Evolutionary conservation across 2,888 invertebrate genomes (phyloP).

Genomic region (Mallateleia sp.): DNA sequence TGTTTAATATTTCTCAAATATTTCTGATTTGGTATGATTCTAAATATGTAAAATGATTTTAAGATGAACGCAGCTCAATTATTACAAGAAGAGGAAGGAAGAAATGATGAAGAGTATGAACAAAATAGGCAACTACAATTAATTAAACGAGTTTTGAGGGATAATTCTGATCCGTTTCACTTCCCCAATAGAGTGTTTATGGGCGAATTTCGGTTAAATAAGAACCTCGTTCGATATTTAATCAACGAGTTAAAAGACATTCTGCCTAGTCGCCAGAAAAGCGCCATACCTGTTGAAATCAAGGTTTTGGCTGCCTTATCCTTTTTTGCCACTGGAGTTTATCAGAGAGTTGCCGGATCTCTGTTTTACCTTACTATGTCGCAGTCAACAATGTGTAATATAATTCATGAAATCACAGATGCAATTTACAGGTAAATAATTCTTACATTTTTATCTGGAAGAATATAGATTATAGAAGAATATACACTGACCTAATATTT

Average conservation of each 20-base stretch:
- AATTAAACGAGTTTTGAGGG: neutral
- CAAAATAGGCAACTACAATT: neutral
- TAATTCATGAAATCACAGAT: constrained; percentile 24
- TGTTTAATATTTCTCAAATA: too few species aligned
- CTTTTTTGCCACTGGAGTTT: constrained; percentile 21
- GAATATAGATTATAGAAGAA: too few species aligned
- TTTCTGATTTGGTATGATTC: too few species aligned
- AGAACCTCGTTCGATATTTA: constrained; percentile 12
- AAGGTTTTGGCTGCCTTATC: constrained; percentile 27
- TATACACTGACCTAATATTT: too few species aligned
- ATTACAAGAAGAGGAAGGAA: neutral
- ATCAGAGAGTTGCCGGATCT: constrained; percentile 12
- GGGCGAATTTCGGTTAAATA: constrained; percentile 18
- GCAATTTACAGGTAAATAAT: constrained; percentile 35
- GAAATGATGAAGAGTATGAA: neutral
- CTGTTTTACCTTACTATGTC: constrained; percentile 12
- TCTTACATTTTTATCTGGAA: too few species aligned
- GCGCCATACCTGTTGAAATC: constrained; percentile 5
- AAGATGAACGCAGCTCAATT: neutral
- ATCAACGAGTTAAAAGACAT: constrained; percentile 5
- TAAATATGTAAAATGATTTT: too few species aligned
- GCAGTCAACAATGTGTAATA: neutral
- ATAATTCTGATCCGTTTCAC: constrained; percentile 4
- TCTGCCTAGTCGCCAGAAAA: neutral
- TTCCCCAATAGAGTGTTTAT: constrained; percentile 6